Evolutionary conservation across 2,888 invertebrate genomes (phyloP), one percentile per base, ranked within the genome.

Genomic region (Rhamnusium bicolor): DNA sequence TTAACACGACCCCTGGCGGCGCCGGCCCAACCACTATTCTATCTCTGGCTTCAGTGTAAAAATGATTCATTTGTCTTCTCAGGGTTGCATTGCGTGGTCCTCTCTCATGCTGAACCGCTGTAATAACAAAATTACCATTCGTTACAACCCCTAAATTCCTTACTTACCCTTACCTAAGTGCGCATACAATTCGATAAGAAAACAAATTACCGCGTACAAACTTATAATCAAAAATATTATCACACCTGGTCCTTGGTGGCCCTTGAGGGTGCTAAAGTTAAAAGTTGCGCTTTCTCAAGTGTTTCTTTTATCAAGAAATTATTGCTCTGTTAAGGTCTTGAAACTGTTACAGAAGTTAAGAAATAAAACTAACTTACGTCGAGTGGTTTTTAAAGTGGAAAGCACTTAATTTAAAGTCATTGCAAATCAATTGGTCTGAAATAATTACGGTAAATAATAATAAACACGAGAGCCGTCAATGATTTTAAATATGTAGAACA

Each of bases 81-180:
- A 99, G 90, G 0, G 98, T 98, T 0, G 98, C 97, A 87, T 96
- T 98, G 58, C 99, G 91, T 0, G 99, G 99, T 0, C 99, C 99
- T 76, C 99, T 92, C 88, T 99, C 99, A 86, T 99, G 98, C 88
- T 99, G 99, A 1, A 99, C 99, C 72, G 99, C 99, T 96, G 90
- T 66, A 91, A 90, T 75, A 85, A 84, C 78, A 80, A 81, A 69
- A 81, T 76, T 72, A 75, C 65, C 51, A 69, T 77, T 69, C 58
- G 63, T 72, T 61, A 68, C 51, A 29, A 47, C 10, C 27, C 61
- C 69, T 47, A 61, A 61, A n/a, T 6, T 10, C 63, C 12, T 18
- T 19, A 21, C 29, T 14, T 29, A 47, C 67, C 67, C 56, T 58
- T 46, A 56, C 58, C 6, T 24, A 32, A 56, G 27, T 8, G 27